Conservation (phyloP, 2,888 invertebrate genomes). For the Hemithea aestivaria region DNA sequence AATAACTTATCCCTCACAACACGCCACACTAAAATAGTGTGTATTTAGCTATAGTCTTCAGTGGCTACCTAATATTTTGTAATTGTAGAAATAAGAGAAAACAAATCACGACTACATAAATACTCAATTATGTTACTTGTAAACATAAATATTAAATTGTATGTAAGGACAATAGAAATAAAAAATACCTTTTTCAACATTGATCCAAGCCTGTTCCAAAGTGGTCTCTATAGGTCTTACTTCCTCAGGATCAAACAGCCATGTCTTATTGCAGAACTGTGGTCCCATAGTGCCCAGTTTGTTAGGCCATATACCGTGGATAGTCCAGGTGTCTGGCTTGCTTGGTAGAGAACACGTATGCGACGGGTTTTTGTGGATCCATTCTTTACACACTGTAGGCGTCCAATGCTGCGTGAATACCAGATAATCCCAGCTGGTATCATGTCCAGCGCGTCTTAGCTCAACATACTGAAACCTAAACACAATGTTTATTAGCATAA, state of each 20-base stretch:
- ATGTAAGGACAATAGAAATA: neutral
- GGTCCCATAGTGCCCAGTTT: slow-evolving; percentile 83
- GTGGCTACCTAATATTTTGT: too few species aligned
- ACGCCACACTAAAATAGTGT: too few species aligned
- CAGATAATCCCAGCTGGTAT: slow-evolving; percentile 83
- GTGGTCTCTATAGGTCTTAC: slow-evolving; percentile 78
- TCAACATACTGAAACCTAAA: slow-evolving; percentile 6
- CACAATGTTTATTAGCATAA: neutral
- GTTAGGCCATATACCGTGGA: slow-evolving; percentile 92
- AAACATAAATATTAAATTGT: too few species aligned
- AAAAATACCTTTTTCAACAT: slow-evolving; percentile 80
- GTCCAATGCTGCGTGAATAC: slow-evolving; percentile 92
- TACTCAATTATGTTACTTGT: too few species aligned
- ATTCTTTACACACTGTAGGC: slow-evolving; percentile 80
- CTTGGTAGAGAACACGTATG: slow-evolving; percentile 83
- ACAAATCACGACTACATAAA: too few species aligned
- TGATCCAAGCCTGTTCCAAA: slow-evolving; percentile 84
- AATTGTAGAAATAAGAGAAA: too few species aligned
- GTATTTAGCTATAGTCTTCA: too few species aligned
- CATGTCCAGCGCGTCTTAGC: neutral
- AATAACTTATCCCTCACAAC: too few species aligned
- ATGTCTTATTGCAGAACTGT: slow-evolving; percentile 83
- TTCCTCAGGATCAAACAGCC: slow-evolving; percentile 81
- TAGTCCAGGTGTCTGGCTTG: slow-evolving; percentile 83
- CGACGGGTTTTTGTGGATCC: slow-evolving; percentile 80